Evolutionary conservation across 1,140 invertebrate species (phyloP).

Genomic region (Leguminivora glycinivorella): DNA sequence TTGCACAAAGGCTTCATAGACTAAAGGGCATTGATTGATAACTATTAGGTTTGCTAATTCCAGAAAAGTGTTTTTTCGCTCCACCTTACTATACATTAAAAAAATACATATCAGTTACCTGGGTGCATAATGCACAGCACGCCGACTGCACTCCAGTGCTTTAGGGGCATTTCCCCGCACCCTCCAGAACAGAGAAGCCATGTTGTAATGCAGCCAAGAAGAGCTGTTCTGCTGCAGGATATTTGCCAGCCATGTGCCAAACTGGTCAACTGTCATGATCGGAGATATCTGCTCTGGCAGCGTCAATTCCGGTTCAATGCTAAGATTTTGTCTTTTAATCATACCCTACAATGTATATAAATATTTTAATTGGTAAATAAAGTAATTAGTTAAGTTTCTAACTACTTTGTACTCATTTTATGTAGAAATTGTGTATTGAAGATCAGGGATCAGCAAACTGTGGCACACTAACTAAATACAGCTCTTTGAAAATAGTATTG

Average conservation of each 20-base stretch:
- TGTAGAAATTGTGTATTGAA: too few species aligned
- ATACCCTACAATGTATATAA: conserved; percentile 79
- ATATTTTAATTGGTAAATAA: too few species aligned
- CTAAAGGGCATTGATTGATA: too few species aligned
- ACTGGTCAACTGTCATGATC: conserved; percentile 82
- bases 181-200: conserved; percentile 92
- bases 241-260: conserved; percentile 83
- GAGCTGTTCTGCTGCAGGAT: conserved; percentile 85
- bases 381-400: too few species aligned
- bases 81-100: too few species aligned
- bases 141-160: conserved; percentile 89
- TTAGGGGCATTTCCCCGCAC: conserved; percentile 87
- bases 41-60: too few species aligned
- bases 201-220: conserved; percentile 92
- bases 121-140: conserved; percentile 89
- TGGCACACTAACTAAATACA: too few species aligned
- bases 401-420: too few species aligned
- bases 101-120: conserved; percentile 76
- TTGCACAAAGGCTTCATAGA: too few species aligned
- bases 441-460: too few species aligned
- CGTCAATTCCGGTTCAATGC: conserved; percentile 82
- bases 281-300: conserved; percentile 82
- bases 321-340: conserved; percentile 82
- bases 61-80: too few species aligned
- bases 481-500: too few species aligned